phyloP scores from a whole-genome alignment of 2,797 vertebrate species.

The Neosalanx taihuensis region DNA sequence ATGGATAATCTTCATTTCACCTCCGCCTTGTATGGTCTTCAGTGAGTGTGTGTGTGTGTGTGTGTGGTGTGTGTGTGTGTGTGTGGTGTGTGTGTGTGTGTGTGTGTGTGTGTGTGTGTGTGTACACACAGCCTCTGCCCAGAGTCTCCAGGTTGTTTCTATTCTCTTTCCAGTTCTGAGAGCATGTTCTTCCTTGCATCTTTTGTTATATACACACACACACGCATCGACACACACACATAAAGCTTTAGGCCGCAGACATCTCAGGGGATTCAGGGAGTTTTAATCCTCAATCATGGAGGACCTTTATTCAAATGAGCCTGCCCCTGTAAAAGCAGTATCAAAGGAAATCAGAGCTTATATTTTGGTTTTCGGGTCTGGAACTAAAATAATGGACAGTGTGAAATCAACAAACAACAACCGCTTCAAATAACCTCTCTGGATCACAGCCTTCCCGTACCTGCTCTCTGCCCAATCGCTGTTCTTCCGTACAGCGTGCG shows the following conservation, averaged over 20 bases:
- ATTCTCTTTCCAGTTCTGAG: neutral
- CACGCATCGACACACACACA: neutral
- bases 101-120: too few species aligned
- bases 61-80: too few species aligned
- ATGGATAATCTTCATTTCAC: slow-evolving; percentile 41
- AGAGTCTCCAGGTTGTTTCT: slow-evolving; percentile 14
- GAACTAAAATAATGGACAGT: neutral
- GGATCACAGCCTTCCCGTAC: too few species aligned
- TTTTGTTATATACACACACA: slow-evolving; percentile 7
- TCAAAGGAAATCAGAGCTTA: neutral
- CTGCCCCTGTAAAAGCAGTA: slow-evolving; percentile 1
- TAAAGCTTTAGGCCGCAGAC: neutral
- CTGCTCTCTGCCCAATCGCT: too few species aligned
- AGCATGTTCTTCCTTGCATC: slow-evolving; percentile 24
- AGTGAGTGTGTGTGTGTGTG: neutral
- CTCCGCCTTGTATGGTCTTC: slow-evolving; percentile 13
- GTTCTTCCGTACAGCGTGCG: neutral
- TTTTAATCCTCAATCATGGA: slow-evolving; percentile 45
- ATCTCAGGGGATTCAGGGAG: slow-evolving; percentile 24
- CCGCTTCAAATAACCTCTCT: too few species aligned
- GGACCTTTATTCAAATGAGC: slow-evolving; percentile 49
- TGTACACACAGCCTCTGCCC: too few species aligned
- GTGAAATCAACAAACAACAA: too few species aligned
- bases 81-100: too few species aligned
- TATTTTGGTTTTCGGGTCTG: neutral